Base-by-base conservation (phyloP, 2,888 invertebrate species). In the Nemotelus nigrinus region DNA sequence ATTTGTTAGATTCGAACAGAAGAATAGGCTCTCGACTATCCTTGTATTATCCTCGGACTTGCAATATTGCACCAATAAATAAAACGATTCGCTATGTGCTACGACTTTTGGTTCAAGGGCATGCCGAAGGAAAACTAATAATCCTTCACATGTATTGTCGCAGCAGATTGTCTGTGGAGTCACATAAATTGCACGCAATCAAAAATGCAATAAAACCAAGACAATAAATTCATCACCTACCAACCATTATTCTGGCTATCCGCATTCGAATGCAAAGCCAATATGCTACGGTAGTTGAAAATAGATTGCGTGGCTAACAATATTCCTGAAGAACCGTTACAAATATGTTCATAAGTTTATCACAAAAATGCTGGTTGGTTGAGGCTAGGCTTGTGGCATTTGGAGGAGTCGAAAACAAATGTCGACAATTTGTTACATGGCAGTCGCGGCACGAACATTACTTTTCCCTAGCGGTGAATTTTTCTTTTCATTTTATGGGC, bases 381-480 rank as follows among this genome's bases (percentile, higher is more conserved):
- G 25, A 58, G 58, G 39, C 3, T 58, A 10, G 39, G 25, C 25
- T 25, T 25, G 25, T 25, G 25, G 25, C 25, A 50, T 50, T 5
- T 7, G 8, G 47, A 65, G 65, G 55, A 71, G 44, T 71, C 44
- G 55, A 71, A 71, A 71, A 55, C 71, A 71, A 71, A 71, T 71
- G 71, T 39, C 71, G 71, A 71, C 71, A 71, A 71, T 71, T 71
- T 71, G 71, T 71, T 71, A 71, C 44, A 71, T 10, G 57, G 45
- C 65, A 65, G 65, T 47, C 65, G 65, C 65, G 47, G 71, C 71
- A 71, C 71, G 71, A 71, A 71, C 71, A 44, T 55, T 71, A 55
- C n/a, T 57, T 57, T 8, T 57, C 50, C 68, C 68, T 2, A 7
- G 53, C 6, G 48, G 50, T 48, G 68, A 50, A 8, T 71, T 44